A percentile compares a stretch with the other conserved stretches of the same genome.
phyloP scores from a whole-genome alignment of 1,140 invertebrate species.

The Eciton burchellii region DNA sequence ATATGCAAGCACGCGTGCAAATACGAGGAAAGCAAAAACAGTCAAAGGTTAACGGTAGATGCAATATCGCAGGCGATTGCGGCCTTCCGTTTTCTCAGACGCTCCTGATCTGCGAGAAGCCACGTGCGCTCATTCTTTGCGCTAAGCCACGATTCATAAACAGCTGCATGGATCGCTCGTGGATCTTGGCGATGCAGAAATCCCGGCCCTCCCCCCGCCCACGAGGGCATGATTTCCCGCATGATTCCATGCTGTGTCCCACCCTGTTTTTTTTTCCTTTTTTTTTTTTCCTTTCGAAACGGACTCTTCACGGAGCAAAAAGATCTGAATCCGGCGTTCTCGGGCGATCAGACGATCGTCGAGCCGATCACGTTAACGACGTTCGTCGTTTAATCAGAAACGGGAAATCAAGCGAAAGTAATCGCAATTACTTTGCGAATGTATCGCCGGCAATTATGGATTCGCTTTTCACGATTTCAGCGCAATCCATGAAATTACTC shows the following conservation, averaged over 20 bases:
- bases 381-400: conserved; percentile 8
- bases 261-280: too few relatives aligned
- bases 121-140: conserved; percentile 35
- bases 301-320: too few relatives aligned
- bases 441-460: background rate
- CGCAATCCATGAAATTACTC: background rate
- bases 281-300: too few relatives aligned
- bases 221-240: background rate
- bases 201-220: too few relatives aligned
- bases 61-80: conserved; percentile 7
- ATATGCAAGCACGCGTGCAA: background rate
- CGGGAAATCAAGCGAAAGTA: background rate
- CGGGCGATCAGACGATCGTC: too few relatives aligned
- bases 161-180: conserved; percentile 6
- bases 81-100: conserved; percentile 31
- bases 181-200: background rate
- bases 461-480: background rate
- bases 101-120: conserved; percentile 11
- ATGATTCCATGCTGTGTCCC: background rate
- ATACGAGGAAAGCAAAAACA: conserved; percentile 1
- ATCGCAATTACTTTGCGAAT: background rate
- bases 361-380: background rate
- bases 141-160: background rate
- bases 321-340: too few relatives aligned
- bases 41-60: conserved; percentile 48